These are phyloP conservation scores for Drosophila melanica DNA, from an alignment of 1,140 invertebrate genomes.

Conservation along the genomic window DNA sequence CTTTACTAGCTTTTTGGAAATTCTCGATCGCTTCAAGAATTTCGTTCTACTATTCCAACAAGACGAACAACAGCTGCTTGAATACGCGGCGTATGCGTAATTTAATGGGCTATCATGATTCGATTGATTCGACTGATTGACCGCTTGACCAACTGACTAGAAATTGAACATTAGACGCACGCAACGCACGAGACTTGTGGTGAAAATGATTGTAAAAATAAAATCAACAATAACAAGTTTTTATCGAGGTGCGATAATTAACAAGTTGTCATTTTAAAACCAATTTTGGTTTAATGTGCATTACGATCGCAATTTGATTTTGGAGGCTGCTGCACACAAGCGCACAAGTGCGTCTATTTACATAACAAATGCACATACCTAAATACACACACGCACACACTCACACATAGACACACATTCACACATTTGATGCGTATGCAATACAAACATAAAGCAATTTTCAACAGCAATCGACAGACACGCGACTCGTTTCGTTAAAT, in stretches of 20 bases:
- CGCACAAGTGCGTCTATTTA: constrained; percentile 22
- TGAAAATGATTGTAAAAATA: not conserved
- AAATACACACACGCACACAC: constrained; percentile 6
- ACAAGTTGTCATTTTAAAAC: constrained; percentile 67
- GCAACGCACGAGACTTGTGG: constrained; percentile 55
- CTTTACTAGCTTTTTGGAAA: not conserved
- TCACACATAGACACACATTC: not conserved
- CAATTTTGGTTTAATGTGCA: constrained; percentile 67
- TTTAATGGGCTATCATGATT: constrained; percentile 41
- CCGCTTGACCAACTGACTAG: constrained; percentile 21
- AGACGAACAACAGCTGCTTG: constrained; percentile 2
- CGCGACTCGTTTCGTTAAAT: constrained; percentile 74
- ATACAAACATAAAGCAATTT: constrained; percentile 64
- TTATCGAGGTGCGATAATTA: constrained; percentile 73
- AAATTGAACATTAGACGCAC: constrained; percentile 31
- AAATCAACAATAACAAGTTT: constrained; percentile 8
- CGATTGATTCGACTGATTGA: constrained; percentile 38
- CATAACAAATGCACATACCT: constrained; percentile 21
- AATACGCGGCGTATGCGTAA: constrained; percentile 46
- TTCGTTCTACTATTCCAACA: constrained; percentile 15
- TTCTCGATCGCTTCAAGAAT: not conserved
- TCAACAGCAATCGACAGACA: constrained; percentile 51
- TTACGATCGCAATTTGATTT: constrained; percentile 57
- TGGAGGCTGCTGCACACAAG: constrained; percentile 62
- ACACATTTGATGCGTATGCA: constrained; percentile 14